Conservation (phyloP, 1,140 invertebrate genomes). For the Melitaea cinxia region DNA sequence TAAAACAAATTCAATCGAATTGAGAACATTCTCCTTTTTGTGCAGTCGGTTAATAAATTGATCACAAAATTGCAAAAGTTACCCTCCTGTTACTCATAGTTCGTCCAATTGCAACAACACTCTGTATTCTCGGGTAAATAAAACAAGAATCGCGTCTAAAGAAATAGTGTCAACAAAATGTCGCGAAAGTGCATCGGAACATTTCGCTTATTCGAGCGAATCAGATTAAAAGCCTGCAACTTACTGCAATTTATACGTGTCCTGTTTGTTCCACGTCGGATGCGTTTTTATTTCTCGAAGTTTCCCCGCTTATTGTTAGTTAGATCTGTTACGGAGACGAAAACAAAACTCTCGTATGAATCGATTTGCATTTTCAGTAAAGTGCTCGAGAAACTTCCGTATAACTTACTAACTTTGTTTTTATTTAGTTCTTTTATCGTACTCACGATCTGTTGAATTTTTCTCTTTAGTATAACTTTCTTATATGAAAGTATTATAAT, state of each 20-base stretch:
- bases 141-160: background rate
- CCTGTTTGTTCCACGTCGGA: slow-evolving; percentile 7
- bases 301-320: background rate
- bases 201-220: slow-evolving; percentile 9
- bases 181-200: slow-evolving; percentile 1
- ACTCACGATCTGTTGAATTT: background rate
- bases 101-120: too few relatives aligned
- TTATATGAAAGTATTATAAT: too few relatives aligned
- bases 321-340: background rate
- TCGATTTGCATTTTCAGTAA: slow-evolving; percentile 3
- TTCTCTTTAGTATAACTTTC: background rate
- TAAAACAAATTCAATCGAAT: too few relatives aligned
- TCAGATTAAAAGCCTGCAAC: slow-evolving; percentile 8
- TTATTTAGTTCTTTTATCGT: background rate
- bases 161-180: background rate
- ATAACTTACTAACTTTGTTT: background rate
- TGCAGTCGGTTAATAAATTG: too few relatives aligned
- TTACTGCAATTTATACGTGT: slow-evolving; percentile 3
- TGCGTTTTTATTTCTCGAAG: slow-evolving; percentile 7
- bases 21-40: too few relatives aligned
- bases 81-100: too few relatives aligned
- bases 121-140: too few relatives aligned
- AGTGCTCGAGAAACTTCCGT: background rate
- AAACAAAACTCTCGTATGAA: slow-evolving; percentile 2
- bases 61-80: too few relatives aligned